A percentile compares a stretch with the other conserved stretches of the same genome.
phyloP scores from a whole-genome alignment of 2,113 vertebrate species.

The Podarcis cretensis region DNA sequence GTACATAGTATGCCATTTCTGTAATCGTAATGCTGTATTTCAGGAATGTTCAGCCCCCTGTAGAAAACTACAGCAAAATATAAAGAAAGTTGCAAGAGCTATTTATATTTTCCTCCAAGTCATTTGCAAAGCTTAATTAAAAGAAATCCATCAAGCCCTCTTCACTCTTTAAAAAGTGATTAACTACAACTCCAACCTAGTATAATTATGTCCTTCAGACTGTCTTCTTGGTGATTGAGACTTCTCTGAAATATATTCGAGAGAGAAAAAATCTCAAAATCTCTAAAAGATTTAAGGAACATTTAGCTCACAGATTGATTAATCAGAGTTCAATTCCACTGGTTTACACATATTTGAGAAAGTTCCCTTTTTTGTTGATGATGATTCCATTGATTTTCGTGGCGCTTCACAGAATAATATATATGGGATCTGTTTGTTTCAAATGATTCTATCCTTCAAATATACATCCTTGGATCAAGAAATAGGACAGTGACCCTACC shows the following conservation, averaged over 20 bases:
- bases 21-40: neutral
- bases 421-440: neutral
- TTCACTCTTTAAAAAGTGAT: constrained; percentile 45
- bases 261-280: neutral
- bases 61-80: neutral
- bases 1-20: neutral
- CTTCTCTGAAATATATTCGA: constrained; percentile 36
- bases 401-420: neutral
- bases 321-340: fast-evolving
- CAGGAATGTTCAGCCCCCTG: constrained; percentile 5
- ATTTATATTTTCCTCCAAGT: constrained; percentile 43
- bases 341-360: neutral
- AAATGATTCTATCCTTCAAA: neutral
- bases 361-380: neutral
- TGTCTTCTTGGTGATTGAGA: constrained; percentile 40
- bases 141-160: constrained; percentile 37
- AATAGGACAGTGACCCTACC: too few species aligned
- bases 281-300: neutral
- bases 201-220: constrained; percentile 33
- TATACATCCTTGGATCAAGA: neutral
- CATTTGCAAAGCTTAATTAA: constrained; percentile 49
- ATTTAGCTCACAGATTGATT: neutral
- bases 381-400: neutral
- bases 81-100: constrained; percentile 28
- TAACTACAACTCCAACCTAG: constrained; percentile 24